Evolutionary conservation across 2,113 vertebrate species (phyloP), one percentile per base, ranked within the genome.

Genomic region (Dendropsophus ebraccatus): DNA sequence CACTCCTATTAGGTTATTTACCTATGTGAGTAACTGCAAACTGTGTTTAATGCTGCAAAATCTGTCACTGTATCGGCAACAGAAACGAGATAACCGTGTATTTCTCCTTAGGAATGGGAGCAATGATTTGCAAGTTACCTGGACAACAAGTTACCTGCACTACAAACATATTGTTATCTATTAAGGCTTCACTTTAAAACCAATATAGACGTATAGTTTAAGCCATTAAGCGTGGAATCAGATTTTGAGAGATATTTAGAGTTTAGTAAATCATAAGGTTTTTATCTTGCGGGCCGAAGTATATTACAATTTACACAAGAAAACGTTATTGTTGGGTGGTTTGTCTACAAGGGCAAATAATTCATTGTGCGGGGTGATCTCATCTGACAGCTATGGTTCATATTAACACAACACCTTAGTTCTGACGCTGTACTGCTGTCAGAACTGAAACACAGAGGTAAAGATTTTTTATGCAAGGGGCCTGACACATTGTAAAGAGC

Each of bases 321-420:
- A 80, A 28, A 45, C 25, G 25, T 60, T 62, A 47, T 47, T 58
- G 56, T 62, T 81, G 78, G 7, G 13, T 45, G 16, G 78, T 17
- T 16, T 49, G 83, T 49, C 54, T 49, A 13, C 37, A 65, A 84
- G 52, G 52, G 56, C 83, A 84, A 65, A 58, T 84, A 16, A 37
- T 75, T 75, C 77, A 84, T 49, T 62, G 83, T 62, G 32, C 37
- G 16, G 37, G n/a, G 72, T 35, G 72, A 49, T 76, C 54, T 84
- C 35, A 21, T 49, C 19, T 84, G 52, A 65, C 72, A 77, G 23
- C n/a, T 23, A 77, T 76, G 52, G 72, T 74, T 62, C 70, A 35
- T 50, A 84, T 49, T 76, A 84, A 84, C 54, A 75, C 82, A 47
- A 32, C 72, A 84, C 73, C 37, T 76, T 77, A 49, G 72, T 60